phyloP scores from a whole-genome alignment of 1,140 invertebrate genomes.

The Nylanderia fulva region DNA sequence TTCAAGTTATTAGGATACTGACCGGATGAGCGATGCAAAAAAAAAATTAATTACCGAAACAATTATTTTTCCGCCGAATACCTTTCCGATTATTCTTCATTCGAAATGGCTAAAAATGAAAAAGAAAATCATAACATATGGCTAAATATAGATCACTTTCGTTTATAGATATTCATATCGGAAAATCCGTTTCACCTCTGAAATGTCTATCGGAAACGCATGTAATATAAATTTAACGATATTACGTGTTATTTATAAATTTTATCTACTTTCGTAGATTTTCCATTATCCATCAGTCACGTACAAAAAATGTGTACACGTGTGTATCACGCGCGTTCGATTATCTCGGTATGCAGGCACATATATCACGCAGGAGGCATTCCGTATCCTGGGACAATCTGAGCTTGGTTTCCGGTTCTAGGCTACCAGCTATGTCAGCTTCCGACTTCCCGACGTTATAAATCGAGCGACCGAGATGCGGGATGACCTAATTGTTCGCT shows the following conservation, averaged over 20 bases:
- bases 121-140: too few relatives aligned
- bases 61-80: not conserved
- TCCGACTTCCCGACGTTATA: constrained; percentile 40
- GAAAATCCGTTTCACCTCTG: constrained; percentile 14
- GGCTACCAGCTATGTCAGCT: constrained; percentile 36
- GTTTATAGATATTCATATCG: constrained; percentile 10
- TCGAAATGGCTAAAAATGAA: too few relatives aligned
- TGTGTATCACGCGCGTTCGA: constrained; percentile 28
- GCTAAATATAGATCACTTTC: constrained; percentile 41
- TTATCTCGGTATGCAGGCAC: not conserved
- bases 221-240: constrained; percentile 1
- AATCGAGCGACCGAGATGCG: constrained; percentile 59
- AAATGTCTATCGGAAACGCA: not conserved
- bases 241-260: not conserved
- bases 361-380: constrained; percentile 33
- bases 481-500: constrained; percentile 58
- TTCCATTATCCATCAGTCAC: constrained; percentile 14
- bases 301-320: not conserved
- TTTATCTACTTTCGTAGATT: constrained; percentile 31
- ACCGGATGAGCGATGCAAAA: too few relatives aligned
- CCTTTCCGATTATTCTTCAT: not conserved
- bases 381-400: constrained; percentile 32
- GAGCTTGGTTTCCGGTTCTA: constrained; percentile 44
- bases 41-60: not conserved
- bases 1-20: too few relatives aligned